A percentile compares a stretch with the other conserved stretches of the same genome.
Evolutionary conservation across 2,113 vertebrate species (phyloP).

Genomic region (Chamaetylas fuelleborni): DNA sequence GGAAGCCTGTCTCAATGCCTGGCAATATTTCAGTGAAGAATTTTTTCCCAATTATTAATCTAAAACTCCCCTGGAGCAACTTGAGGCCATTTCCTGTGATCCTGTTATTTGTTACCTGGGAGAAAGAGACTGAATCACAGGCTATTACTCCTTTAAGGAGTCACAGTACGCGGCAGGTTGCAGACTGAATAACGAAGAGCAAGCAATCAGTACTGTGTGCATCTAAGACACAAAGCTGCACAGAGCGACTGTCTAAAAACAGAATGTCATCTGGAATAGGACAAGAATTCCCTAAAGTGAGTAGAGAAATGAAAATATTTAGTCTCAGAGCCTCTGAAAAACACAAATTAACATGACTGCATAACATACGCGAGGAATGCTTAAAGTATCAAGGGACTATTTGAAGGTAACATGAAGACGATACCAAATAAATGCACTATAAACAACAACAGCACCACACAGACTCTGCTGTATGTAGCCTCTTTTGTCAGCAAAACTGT

Average conservation of each 20-base stretch:
- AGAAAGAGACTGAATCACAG: neutral
- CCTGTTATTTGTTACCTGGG: neutral
- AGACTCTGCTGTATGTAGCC: neutral
- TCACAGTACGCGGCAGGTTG: neutral
- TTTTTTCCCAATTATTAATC: neutral
- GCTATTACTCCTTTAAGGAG: neutral
- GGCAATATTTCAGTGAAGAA: neutral
- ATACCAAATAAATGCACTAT: neutral
- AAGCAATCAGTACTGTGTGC: neutral
- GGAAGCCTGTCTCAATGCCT: neutral
- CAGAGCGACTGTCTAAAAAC: neutral
- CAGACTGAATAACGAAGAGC: neutral
- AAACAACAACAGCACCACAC: neutral
- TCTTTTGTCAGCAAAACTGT: neutral
- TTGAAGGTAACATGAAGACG: neutral
- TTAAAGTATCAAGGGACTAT: neutral
- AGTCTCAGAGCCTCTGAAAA: neutral
- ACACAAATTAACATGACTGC: conserved; percentile 1
- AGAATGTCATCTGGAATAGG: conserved; percentile 1
- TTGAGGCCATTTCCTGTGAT: neutral
- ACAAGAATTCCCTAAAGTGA: conserved; percentile 14
- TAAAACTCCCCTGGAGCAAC: neutral
- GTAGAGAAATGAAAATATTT: conserved; percentile 12
- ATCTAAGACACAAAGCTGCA: neutral
- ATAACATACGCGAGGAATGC: neutral